Evolutionary conservation across 2,113 vertebrate species (phyloP).

Genomic region (Sinocyclocheilus grahami): DNA sequence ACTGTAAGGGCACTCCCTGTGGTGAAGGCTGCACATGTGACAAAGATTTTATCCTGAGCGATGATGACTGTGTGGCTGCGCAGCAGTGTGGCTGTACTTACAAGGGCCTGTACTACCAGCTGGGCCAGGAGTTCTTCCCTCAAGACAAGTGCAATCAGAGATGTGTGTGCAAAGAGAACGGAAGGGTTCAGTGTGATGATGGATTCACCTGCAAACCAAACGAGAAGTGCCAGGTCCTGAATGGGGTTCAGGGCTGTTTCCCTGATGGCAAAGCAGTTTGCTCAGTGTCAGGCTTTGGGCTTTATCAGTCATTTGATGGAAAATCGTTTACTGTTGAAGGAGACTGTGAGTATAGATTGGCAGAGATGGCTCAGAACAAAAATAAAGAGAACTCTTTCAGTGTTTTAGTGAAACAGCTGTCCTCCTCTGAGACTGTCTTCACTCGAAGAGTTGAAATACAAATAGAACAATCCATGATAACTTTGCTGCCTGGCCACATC

Average conservation of each 20-base stretch:
- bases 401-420: constrained; percentile 52
- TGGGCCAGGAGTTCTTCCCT: constrained; percentile 62
- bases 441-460: constrained; percentile 55
- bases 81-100: constrained; percentile 63
- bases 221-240: constrained; percentile 58
- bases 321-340: constrained; percentile 56
- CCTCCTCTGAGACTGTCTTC: not conserved
- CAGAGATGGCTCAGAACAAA: not conserved
- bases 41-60: constrained; percentile 55
- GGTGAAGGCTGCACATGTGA: constrained; percentile 63
- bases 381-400: constrained; percentile 48
- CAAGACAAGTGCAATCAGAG: constrained; percentile 52
- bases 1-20: constrained; percentile 44
- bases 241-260: constrained; percentile 61
- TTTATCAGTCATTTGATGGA: constrained; percentile 61
- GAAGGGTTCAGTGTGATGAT: constrained; percentile 52
- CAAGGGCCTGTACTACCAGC: constrained; percentile 55
- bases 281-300: constrained; percentile 55
- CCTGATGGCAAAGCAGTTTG: constrained; percentile 55
- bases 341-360: constrained; percentile 63
- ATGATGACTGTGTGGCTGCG: constrained; percentile 58
- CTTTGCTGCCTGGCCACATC: constrained; percentile 44
- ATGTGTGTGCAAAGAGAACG: constrained; percentile 58
- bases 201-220: constrained; percentile 51
- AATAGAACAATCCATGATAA: constrained; percentile 46